Base-by-base conservation (phyloP, 2,888 invertebrate species). In the Drosophila setosimentum region DNA sequence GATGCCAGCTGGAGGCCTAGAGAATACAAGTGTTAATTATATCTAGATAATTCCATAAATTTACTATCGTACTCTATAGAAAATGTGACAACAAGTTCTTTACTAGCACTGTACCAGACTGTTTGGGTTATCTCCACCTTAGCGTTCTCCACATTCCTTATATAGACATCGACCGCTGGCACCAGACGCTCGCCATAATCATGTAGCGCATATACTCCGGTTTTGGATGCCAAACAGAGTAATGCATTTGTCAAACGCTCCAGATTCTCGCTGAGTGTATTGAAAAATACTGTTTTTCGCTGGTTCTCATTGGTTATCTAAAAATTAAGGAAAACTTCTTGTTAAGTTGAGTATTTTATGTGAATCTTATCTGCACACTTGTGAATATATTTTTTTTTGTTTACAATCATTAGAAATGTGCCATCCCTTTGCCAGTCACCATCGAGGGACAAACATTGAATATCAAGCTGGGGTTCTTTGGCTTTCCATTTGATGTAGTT, bases 361-460 rank as follows among this genome's bases (percentile, higher is more conserved):
- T 16, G 3, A 24, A 54, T 16, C 13, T 18, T 29, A 11, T n/a
- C 3, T 8, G 16, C 33, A 48, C 21, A 16, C n/a, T 13, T 11
- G 24, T 40, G 10, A 6, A 10, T 24, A 32, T 3, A 24, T 10
- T 40, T 49, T 3, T 40, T 49, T 3, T 11, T 24, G 66, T 82
- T 85, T 79, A 93, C 92, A 49, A 79, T 60, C 11, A 91, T 73
- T 7, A 93, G 10, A 78, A 90, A 93, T 11, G 92, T 92, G 30
- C 93, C 93, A 73, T 93, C 91, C 4, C 33, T 68, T 29, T 69
- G 51, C 92, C 92, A 93, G 35, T 91, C 84, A 4, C 81, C 89
- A 45, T 92, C 91, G 1, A 92, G 68, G 0, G 92, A 81, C 50
- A 82, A 89, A 32, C 91, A 80, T 7, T 76, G 71, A 4, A 90